Evolutionary conservation across 1,140 invertebrate genomes (phyloP).

Genomic region (Harpegnathos saltator): DNA sequence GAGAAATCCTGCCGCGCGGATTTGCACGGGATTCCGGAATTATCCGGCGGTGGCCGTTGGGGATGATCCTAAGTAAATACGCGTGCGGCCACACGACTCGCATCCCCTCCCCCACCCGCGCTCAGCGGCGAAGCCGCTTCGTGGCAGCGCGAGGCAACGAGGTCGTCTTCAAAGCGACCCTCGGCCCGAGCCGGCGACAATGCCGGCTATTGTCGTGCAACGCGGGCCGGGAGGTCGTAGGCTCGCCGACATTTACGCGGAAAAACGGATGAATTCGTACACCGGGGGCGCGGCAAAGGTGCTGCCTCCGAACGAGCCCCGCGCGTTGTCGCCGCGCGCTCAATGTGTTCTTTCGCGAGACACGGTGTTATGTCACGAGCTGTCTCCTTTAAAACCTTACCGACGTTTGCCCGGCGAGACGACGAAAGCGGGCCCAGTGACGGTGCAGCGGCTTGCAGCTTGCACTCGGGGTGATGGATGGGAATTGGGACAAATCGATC

Average conservation of each 20-base stretch:
- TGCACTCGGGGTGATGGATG: slow-evolving; percentile 66
- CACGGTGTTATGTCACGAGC: slow-evolving; percentile 72
- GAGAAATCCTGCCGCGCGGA: slow-evolving; percentile 61
- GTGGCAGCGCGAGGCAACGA: slow-evolving; percentile 26
- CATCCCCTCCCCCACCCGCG: slow-evolving; percentile 76
- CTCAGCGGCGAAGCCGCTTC: slow-evolving; percentile 6
- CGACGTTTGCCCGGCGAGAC: slow-evolving; percentile 53
- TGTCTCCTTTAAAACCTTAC: slow-evolving; percentile 51
- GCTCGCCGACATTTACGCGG: slow-evolving; percentile 54
- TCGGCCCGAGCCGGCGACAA: slow-evolving; percentile 75
- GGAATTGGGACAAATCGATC: slow-evolving; percentile 67
- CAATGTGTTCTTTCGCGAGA: slow-evolving; percentile 49
- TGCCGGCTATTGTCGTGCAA: slow-evolving; percentile 69
- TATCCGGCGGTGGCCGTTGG: slow-evolving; percentile 57
- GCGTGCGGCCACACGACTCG: slow-evolving; percentile 80
- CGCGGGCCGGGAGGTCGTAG: slow-evolving; percentile 65
- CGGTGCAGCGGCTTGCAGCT: slow-evolving; percentile 17
- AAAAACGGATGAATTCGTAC: slow-evolving; percentile 75
- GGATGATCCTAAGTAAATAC: slow-evolving; percentile 83
- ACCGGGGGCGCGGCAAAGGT: slow-evolving; percentile 72
- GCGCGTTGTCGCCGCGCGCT: slow-evolving; percentile 15
- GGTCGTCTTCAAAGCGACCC: slow-evolving; percentile 53
- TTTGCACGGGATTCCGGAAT: slow-evolving; percentile 70
- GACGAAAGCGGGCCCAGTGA: slow-evolving; percentile 62
- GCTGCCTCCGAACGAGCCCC: slow-evolving; percentile 62